Conservation (phyloP, 2,113 vertebrate species). For the Copsychus sechellarum region DNA sequence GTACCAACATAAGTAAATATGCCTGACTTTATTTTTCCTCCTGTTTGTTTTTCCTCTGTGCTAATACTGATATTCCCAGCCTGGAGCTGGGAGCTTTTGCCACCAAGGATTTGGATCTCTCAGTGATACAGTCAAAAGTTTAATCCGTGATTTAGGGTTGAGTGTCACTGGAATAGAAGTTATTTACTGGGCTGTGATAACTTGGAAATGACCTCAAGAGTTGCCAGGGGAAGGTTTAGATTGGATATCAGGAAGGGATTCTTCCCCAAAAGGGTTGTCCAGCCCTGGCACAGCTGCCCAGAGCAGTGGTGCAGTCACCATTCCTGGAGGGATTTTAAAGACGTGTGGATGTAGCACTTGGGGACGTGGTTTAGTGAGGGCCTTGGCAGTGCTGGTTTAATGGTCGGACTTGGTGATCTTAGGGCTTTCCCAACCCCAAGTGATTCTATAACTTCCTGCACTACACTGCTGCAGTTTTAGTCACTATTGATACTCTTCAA, state of each 20-base stretch:
- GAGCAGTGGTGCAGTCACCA: background rate
- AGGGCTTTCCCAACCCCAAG: background rate
- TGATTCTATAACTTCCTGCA: background rate
- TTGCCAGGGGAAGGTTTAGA: background rate
- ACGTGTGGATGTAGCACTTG: background rate
- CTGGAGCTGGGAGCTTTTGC: background rate
- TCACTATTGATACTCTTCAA: background rate
- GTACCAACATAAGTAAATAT: background rate
- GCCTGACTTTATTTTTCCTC: background rate
- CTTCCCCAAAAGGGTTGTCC: background rate
- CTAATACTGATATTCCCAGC: background rate
- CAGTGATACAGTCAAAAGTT: constrained; percentile 13
- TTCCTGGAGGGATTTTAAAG: background rate
- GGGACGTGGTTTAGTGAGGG: background rate
- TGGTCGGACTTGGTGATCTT: background rate
- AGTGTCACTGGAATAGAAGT: constrained; percentile 1
- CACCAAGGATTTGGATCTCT: background rate
- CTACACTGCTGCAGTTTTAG: background rate
- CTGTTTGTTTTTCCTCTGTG: background rate
- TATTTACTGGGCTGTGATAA: background rate
- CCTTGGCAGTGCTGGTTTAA: background rate
- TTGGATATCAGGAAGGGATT: background rate
- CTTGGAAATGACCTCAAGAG: background rate
- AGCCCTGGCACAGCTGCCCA: background rate
- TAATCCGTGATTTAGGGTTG: background rate